Percentiles rank a stretch among this genome's conserved stretches.
Evolutionary conservation across 2,888 invertebrate genomes (phyloP).

Genomic region (Rhagonycha fulva): DNA sequence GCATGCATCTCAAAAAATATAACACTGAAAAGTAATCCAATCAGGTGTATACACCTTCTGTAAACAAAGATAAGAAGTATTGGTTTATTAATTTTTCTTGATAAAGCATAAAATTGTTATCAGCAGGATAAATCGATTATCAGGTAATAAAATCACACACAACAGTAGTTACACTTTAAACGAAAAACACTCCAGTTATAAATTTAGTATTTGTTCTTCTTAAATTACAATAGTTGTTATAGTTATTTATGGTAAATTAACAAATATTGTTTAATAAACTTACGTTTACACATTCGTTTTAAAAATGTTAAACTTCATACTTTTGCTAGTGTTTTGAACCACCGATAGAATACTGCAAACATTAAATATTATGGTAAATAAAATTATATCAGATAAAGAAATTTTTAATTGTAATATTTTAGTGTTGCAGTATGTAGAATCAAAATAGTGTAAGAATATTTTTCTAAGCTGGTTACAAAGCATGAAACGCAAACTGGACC

Average conservation of each 20-base stretch:
- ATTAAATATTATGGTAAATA: neutral
- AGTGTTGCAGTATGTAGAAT: neutral
- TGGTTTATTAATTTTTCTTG: neutral
- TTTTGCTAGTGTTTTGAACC: constrained; percentile 29
- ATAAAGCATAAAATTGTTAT: neutral
- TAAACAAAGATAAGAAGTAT: constrained; percentile 8
- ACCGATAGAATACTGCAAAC: constrained; percentile 31
- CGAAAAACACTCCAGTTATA: neutral
- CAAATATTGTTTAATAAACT: constrained; percentile 6
- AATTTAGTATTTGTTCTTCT: neutral
- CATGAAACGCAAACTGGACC: too few relatives aligned
- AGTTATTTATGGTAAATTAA: neutral
- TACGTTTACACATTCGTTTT: constrained; percentile 16
- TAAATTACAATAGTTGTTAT: neutral
- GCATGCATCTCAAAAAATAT: constrained; percentile 5
- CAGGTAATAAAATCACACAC: neutral
- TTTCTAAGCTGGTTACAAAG: too few relatives aligned
- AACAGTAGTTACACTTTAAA: neutral
- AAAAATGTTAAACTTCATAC: constrained; percentile 28
- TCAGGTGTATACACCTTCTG: neutral
- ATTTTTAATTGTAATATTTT: neutral
- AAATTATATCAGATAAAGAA: neutral
- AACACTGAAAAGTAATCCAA: neutral
- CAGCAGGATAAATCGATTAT: neutral
- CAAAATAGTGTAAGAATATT: too few relatives aligned